These are phyloP conservation scores for Dorcus parallelipipedus DNA, from an alignment of 2,888 invertebrate genomes.

Conservation along the genomic window DNA sequence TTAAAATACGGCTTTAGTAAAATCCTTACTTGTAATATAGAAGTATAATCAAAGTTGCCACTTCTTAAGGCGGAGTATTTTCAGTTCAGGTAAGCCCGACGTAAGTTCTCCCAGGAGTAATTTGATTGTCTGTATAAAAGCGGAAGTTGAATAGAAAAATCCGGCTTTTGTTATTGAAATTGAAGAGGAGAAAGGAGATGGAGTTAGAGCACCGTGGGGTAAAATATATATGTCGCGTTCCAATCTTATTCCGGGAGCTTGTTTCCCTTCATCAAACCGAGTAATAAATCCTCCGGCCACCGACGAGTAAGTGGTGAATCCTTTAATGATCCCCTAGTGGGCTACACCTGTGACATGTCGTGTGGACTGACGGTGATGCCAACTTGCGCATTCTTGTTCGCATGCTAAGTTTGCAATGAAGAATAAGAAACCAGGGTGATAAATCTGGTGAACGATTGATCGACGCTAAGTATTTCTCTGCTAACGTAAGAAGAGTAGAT, in stretches of 20 bases:
- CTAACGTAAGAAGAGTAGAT: neutral
- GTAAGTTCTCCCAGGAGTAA: neutral
- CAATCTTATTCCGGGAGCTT: slow-evolving; percentile 8
- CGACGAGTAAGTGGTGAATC: slow-evolving; percentile 28
- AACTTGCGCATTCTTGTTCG: neutral
- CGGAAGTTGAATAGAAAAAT: slow-evolving; percentile 11
- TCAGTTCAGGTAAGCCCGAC: neutral
- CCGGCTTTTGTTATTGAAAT: slow-evolving; percentile 11
- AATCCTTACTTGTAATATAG: neutral
- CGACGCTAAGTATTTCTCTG: neutral
- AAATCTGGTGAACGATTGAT: neutral
- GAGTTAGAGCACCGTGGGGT: slow-evolving; percentile 6
- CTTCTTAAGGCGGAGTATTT: neutral
- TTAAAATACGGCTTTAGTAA: neutral
- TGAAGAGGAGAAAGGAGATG: neutral
- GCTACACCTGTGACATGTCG: slow-evolving; percentile 29
- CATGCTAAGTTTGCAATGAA: neutral
- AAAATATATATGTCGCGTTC: slow-evolving; percentile 11
- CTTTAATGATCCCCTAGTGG: slow-evolving; percentile 29
- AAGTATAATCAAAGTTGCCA: slow-evolving; percentile 2
- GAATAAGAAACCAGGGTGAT: neutral
- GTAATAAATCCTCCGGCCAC: slow-evolving; percentile 28
- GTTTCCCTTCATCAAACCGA: slow-evolving; percentile 21
- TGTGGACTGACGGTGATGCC: slow-evolving; percentile 12
- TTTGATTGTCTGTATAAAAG: neutral